phyloP scores from a whole-genome alignment of 2,888 invertebrate genomes.

The Agrotis clavis region DNA sequence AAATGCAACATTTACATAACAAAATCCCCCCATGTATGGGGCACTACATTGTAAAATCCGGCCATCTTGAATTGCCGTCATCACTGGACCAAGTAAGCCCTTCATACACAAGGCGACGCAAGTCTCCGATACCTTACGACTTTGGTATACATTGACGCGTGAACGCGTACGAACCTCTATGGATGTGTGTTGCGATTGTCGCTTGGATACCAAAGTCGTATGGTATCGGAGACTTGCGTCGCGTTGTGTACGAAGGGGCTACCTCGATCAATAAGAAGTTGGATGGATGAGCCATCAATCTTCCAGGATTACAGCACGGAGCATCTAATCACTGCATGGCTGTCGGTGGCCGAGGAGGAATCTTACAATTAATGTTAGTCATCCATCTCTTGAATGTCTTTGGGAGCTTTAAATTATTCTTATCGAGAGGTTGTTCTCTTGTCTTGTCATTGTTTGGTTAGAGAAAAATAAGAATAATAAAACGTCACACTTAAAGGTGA shows the following conservation, averaged over 20 bases:
- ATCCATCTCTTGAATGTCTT: constrained; percentile 44
- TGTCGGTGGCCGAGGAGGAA: constrained; percentile 23
- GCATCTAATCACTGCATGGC: constrained; percentile 54
- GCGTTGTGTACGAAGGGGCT: too few relatives aligned
- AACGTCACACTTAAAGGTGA: too few relatives aligned
- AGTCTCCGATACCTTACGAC: too few relatives aligned
- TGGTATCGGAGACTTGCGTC: too few relatives aligned
- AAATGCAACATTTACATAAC: not conserved
- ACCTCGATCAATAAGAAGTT: constrained; percentile 52
- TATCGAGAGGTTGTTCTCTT: constrained; percentile 3
- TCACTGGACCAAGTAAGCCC: constrained; percentile 22
- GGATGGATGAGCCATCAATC: constrained; percentile 54
- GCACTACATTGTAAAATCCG: not conserved
- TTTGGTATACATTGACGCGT: too few relatives aligned
- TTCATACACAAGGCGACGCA: too few relatives aligned
- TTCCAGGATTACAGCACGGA: constrained; percentile 45
- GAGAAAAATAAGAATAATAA: too few relatives aligned
- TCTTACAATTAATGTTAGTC: constrained; percentile 33
- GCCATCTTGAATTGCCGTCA: constrained; percentile 43
- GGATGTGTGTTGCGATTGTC: too few relatives aligned
- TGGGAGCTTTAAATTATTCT: constrained; percentile 11
- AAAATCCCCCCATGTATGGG: not conserved
- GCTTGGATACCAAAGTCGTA: too few relatives aligned
- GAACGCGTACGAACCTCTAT: too few relatives aligned
- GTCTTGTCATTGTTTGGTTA: not conserved